phyloP scores from a whole-genome alignment of 2,797 vertebrate genomes.

The Sebastes kiyomatsui region DNA sequence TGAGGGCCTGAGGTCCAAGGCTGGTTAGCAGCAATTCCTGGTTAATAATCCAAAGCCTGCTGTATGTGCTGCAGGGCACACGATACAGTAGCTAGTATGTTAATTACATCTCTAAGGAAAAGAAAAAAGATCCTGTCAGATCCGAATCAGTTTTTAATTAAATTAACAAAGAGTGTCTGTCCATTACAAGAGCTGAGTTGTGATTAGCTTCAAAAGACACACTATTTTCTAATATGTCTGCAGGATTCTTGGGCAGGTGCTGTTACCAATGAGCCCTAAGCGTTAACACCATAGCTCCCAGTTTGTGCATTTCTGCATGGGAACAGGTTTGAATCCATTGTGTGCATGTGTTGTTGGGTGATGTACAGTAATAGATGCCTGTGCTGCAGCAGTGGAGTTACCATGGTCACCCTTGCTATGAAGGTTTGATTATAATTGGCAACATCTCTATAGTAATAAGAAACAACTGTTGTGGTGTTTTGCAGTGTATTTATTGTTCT shows the following conservation, averaged over 20 bases:
- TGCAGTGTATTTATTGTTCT: neutral
- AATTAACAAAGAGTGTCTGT: neutral
- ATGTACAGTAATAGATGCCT: neutral
- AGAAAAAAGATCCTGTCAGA: neutral
- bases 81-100: neutral
- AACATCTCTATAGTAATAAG: neutral
- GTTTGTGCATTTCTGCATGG: neutral
- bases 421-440: neutral
- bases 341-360: neutral
- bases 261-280: neutral
- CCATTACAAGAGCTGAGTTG: neutral
- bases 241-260: neutral
- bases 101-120: neutral
- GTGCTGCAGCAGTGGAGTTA: neutral
- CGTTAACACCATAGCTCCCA: neutral
- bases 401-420: conserved; percentile 1
- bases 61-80: neutral
- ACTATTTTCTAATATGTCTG: neutral
- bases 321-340: neutral
- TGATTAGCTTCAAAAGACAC: neutral
- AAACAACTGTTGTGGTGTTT: neutral
- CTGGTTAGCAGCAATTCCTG: neutral
- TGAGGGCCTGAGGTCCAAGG: neutral
- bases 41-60: neutral
- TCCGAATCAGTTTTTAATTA: neutral